A percentile compares a stretch with the other conserved stretches of the same genome.
phyloP scores from a whole-genome alignment of 2,113 vertebrate genomes.

The Aphyosemion australe region DNA sequence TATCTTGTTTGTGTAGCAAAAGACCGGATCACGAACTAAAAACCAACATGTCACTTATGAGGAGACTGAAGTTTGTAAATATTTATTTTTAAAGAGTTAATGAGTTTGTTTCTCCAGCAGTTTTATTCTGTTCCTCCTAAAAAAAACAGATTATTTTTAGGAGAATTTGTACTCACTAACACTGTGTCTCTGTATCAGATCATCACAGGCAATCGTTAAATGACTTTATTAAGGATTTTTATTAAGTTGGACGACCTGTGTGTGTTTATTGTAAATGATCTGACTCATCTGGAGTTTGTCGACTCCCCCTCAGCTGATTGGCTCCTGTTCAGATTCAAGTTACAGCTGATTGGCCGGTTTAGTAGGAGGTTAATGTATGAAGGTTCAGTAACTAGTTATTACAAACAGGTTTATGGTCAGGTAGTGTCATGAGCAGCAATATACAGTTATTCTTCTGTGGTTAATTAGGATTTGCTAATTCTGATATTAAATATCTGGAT shows the following conservation, averaged over 20 bases:
- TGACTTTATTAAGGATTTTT: too few species aligned
- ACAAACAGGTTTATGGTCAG: not conserved
- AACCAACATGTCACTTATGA: not conserved
- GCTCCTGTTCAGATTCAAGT: constrained; percentile 18
- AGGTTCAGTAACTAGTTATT: constrained; percentile 5
- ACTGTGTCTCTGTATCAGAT: too few species aligned
- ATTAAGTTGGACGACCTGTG: not conserved
- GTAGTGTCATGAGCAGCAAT: not conserved
- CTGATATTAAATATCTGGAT: too few species aligned
- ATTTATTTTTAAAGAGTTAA: not conserved
- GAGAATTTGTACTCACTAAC: too few species aligned
- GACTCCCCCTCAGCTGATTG: constrained; percentile 61
- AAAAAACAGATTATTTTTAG: too few species aligned
- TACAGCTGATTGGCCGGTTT: constrained; percentile 48
- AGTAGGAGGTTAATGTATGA: constrained; percentile 37
- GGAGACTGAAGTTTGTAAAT: too few species aligned
- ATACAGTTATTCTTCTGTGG: too few species aligned
- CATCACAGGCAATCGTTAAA: too few species aligned
- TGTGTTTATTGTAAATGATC: not conserved
- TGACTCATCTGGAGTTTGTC: not conserved
- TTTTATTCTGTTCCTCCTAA: not conserved
- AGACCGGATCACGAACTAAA: too few species aligned
- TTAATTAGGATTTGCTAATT: too few species aligned
- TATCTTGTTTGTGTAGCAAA: too few species aligned
- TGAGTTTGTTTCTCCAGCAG: not conserved